These are phyloP conservation scores for Venturia canescens DNA, from an alignment of 1,140 invertebrate species.

Conservation along the genomic window DNA sequence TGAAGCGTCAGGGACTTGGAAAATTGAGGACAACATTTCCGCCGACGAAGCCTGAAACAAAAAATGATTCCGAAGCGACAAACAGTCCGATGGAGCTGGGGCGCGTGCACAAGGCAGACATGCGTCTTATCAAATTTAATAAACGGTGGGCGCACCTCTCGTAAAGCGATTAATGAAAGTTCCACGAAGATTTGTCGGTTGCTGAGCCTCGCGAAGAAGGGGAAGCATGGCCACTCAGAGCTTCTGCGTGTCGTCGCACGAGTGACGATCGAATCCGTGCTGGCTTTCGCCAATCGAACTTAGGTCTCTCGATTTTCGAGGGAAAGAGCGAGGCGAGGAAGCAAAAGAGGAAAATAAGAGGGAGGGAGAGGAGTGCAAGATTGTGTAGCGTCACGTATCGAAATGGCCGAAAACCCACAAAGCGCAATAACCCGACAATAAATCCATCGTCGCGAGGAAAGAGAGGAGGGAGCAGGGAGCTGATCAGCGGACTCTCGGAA, in stretches of 20 bases:
- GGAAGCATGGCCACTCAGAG: neutral
- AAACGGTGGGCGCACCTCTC: constrained; percentile 10
- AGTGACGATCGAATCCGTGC: constrained; percentile 21
- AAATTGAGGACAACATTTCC: no score
- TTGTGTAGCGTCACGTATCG: constrained; percentile 35
- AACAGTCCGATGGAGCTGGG: no score
- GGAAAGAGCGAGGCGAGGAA: neutral
- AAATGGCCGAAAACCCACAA: constrained; percentile 41
- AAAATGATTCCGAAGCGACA: no score
- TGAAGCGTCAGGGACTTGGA: no score
- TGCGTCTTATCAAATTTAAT: constrained; percentile 23
- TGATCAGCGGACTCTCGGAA: constrained; percentile 64
- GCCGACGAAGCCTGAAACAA: no score
- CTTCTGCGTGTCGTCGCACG: neutral
- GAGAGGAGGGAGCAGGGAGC: constrained; percentile 51
- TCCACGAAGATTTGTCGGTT: constrained; percentile 13
- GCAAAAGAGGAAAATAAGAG: neutral
- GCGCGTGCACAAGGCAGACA: neutral
- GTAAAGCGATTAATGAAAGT: constrained; percentile 37
- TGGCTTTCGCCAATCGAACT: neutral
- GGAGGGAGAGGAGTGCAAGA: neutral
- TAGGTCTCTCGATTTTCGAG: neutral
- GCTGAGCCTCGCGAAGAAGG: neutral
- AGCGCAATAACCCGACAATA: constrained; percentile 69
- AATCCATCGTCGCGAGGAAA: constrained; percentile 63